Evolutionary conservation across 2,888 invertebrate genomes (phyloP).

Genomic region (Apodemia mormo): DNA sequence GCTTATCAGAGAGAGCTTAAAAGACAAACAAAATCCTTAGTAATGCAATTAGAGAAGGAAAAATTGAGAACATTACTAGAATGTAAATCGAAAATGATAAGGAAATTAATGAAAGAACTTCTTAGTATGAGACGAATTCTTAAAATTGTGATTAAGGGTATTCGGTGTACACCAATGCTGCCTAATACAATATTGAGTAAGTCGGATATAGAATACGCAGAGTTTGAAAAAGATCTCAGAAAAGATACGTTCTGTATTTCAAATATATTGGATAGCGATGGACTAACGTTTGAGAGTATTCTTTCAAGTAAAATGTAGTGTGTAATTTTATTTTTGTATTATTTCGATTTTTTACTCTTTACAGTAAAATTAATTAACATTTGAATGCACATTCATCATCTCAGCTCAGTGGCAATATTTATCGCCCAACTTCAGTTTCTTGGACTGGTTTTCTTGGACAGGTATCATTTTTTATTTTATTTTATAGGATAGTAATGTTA

Average conservation of each 20-base stretch:
- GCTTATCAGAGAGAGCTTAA: constrained; percentile 54
- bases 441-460: too few relatives aligned
- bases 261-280: constrained; percentile 37
- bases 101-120: constrained; percentile 59
- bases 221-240: constrained; percentile 54
- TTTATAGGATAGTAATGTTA: too few relatives aligned
- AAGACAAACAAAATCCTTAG: constrained; percentile 48
- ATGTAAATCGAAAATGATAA: constrained; percentile 54
- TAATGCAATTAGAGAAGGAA: constrained; percentile 62
- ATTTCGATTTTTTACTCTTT: not conserved
- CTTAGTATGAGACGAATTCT: constrained; percentile 52
- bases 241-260: constrained; percentile 43
- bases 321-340: not conserved
- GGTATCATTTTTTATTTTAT: too few relatives aligned
- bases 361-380: not conserved
- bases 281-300: constrained; percentile 48
- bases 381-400: not conserved
- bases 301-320: constrained; percentile 46
- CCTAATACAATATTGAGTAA: constrained; percentile 35
- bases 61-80: constrained; percentile 57
- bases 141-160: constrained; percentile 56
- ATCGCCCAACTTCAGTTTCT: too few relatives aligned
- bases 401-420: not conserved
- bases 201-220: constrained; percentile 55
- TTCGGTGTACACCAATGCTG: constrained; percentile 43